Evolutionary conservation across 2,888 invertebrate genomes (phyloP), one percentile per base, ranked within the genome.

Genomic region (Callyntrura guangdongensis): DNA sequence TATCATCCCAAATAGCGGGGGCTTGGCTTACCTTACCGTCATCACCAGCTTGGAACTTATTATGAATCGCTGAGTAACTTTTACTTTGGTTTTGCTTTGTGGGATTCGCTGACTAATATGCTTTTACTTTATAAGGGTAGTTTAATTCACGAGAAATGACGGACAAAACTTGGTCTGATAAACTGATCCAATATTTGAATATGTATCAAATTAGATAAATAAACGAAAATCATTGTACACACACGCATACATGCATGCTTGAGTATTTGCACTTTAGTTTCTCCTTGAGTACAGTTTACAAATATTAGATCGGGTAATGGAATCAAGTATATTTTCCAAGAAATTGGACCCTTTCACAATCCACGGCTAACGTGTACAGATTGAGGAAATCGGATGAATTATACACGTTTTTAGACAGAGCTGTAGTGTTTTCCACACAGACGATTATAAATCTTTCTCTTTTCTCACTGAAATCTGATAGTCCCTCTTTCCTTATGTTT

Each of bases 151-250:
- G 25, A 64, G 64, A 64, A 20, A 61, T 1, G 1, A 14, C 22
- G 8, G 61, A 22, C 9, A 22, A 22, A 9, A 25, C 12, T 9
- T 49, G 53, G 11, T 9, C n/a, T 64, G 11, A 53, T 53, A 69
- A 20, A 14, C 27, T 67, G 67, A 14, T 69, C 17, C 36, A 14
- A n/a, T 53, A 22, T 77, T 77, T 49, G 77, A 77, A 53, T 77
- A 47, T 77, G 49, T 77, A 36, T 49, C 49, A 22, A 49, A 77
- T 77, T 77, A 22, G 53, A 77, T 11, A 77, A 77, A 77, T 22
- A 77, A 49, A 77, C 11, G 12, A 45, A 47, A 49, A 22, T 20
- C 6, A 17, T 53, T 53, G 14, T 20, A 36, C 36, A 36, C 27
- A 36, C 67, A 67, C 22, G 61, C n/a, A 22, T 22, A 22, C 22